Evolutionary conservation across 2,888 invertebrate species (phyloP).

Genomic region (Pegoplata infirma): DNA sequence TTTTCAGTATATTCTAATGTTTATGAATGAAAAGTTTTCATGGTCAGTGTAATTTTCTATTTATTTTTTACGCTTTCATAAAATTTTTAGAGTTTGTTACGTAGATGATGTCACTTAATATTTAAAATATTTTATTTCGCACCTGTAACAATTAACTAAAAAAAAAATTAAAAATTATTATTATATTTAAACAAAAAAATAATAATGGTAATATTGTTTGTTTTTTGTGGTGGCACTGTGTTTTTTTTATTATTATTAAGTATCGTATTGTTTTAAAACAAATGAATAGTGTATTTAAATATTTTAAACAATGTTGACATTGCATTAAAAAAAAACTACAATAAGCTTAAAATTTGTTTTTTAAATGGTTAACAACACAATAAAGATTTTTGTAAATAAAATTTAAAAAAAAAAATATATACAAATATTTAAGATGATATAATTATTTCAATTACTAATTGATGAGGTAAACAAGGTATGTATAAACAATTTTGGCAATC

Average conservation of each 20-base stretch:
- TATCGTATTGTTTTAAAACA: constrained; percentile 4
- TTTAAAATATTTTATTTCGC: constrained; percentile 36
- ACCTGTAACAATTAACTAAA: constrained; percentile 58
- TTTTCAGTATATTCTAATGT: neutral
- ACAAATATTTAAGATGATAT: too few species aligned
- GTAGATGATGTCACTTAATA: constrained; percentile 50
- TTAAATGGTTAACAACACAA: neutral
- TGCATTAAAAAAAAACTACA: neutral
- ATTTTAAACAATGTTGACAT: constrained; percentile 21
- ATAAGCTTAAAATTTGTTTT: neutral
- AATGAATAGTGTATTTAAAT: neutral
- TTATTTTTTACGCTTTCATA: constrained; percentile 27
- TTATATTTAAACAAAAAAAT: constrained; percentile 38
- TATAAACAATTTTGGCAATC: too few species aligned
- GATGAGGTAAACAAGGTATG: too few species aligned
- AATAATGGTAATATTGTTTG: neutral
- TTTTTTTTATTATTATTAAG: constrained; percentile 25
- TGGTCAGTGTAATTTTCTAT: constrained; percentile 18
- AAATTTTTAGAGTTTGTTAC: neutral
- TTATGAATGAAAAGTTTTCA: constrained; percentile 6
- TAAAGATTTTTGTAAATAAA: neutral
- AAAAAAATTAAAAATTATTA: too few species aligned
- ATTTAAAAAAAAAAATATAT: neutral
- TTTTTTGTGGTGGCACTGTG: constrained; percentile 1
- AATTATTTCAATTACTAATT: too few species aligned